Evolutionary conservation across 2,888 invertebrate species (phyloP), one percentile per base, ranked within the genome.

Genomic region (Drosophila pseudotakahashii): DNA sequence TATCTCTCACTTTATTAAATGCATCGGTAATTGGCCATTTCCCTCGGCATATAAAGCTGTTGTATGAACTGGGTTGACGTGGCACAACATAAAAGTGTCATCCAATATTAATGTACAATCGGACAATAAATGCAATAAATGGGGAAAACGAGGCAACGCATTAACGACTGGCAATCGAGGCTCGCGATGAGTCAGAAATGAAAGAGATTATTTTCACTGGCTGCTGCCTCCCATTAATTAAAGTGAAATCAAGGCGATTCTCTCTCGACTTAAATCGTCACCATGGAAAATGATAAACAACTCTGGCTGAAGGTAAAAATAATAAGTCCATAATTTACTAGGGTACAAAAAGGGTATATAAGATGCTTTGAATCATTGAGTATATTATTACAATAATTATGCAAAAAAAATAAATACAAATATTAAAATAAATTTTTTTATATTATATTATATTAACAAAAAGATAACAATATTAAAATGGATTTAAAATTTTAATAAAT

Each of bases 51-150:
- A 26, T 34, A 16, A 34, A 34, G 34, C 13, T 48, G 7, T 11
- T 7, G n/a, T 9, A 6, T 7, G 7, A 30, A 3, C 36, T 9
- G 13, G 19, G 5, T 10, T 45, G 34, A 19, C 36, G n/a, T n/a
- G 14, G 19, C 19, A 14, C 34, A 23, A 13, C 23, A 55, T 60
- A 26, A 16, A 60, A 60, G 11, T 60, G n/a, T 7, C 36, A 60
- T 36, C 3, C 37, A 45, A 13, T 14, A 45, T 58, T 61, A 32
- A 58, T 58, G 30, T 37, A 6, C 19, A 26, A 14, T 26, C 9
- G 1, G 11, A 10, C 26, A 3, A 36, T 36, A 16, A 53, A 54
- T 57, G n/a, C 37, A 37, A 19, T 2, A 30, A 58, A 45, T 57
- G 36, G 1, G 11, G 13, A 45, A 57, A 16, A n/a, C 3, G 16